Conservation (phyloP, 2,797 vertebrate species). For the Rhinatrema bivittatum region DNA sequence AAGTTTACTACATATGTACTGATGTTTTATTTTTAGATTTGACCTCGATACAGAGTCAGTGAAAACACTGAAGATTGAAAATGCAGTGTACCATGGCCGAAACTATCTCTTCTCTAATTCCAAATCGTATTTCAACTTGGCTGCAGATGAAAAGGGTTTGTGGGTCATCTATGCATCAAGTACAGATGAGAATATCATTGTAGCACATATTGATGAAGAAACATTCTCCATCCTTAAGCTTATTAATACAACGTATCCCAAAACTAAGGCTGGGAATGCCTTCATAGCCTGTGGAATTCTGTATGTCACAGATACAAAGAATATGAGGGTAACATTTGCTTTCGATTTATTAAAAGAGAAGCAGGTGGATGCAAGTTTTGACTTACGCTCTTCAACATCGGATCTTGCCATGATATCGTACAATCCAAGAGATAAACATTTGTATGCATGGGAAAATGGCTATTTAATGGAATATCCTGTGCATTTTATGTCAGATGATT, state of each 20-base stretch:
- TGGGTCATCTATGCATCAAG: conserved; percentile 91
- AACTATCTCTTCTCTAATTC: conserved; percentile 87
- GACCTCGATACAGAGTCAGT: conserved; percentile 60
- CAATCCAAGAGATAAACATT: conserved; percentile 68
- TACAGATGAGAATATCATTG: conserved; percentile 71
- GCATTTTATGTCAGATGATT: conserved; percentile 61
- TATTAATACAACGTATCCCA: conserved; percentile 85
- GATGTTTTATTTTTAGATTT: conserved; percentile 71
- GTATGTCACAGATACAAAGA: conserved; percentile 87
- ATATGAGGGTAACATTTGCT: conserved; percentile 74
- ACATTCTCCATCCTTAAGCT: conserved; percentile 65
- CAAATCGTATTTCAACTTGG: conserved; percentile 92
- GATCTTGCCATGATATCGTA: conserved; percentile 90
- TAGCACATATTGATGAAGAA: conserved; percentile 75
- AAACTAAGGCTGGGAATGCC: conserved; percentile 84
- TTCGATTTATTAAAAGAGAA: conserved; percentile 80
- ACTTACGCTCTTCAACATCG: conserved; percentile 63
- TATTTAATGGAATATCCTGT: conserved; percentile 74
- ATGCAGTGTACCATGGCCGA: conserved; percentile 73
- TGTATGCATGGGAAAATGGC: conserved; percentile 86
- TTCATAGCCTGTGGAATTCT: conserved; percentile 83
- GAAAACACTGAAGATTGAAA: conserved; percentile 59
- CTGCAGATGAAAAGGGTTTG: conserved; percentile 81
- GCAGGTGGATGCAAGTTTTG: conserved; percentile 73
- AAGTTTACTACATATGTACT: too few species aligned